Conservation (phyloP, 2,888 invertebrate species). For the Megaustenia siamemsis region DNA sequence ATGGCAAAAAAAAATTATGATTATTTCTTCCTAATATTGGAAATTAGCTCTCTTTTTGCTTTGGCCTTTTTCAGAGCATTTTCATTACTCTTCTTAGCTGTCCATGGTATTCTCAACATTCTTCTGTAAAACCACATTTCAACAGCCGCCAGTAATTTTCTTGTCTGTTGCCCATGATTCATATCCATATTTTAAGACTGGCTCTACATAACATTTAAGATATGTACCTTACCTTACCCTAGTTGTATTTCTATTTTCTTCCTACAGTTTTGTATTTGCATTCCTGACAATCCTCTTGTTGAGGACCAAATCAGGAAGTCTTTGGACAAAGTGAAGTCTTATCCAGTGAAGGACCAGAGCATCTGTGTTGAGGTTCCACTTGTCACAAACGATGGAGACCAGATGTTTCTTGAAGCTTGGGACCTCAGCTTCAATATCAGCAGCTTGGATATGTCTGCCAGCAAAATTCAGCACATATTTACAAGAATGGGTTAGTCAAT, state of each 20-base stretch:
- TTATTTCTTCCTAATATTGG: too few species aligned
- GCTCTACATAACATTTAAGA: too few species aligned
- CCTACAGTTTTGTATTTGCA: constrained; percentile 42
- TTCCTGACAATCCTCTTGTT: constrained; percentile 39
- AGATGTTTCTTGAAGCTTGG: constrained; percentile 53
- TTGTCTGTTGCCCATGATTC: too few species aligned
- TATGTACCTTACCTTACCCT: too few species aligned
- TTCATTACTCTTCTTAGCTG: too few species aligned
- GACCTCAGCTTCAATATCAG: constrained; percentile 49
- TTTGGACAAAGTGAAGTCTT: constrained; percentile 46
- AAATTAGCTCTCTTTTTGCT: too few species aligned
- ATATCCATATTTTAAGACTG: too few species aligned
- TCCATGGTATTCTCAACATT: too few species aligned
- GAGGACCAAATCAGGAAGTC: constrained; percentile 45
- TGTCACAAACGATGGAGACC: constrained; percentile 51
- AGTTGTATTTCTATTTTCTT: not conserved
- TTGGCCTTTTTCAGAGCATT: too few species aligned
- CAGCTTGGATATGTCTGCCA: constrained; percentile 51
- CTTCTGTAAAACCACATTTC: too few species aligned
- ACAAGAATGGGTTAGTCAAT: constrained; percentile 49
- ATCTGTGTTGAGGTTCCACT: constrained; percentile 49
- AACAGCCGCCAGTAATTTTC: too few species aligned
- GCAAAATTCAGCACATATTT: constrained; percentile 49
- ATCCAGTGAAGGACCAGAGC: constrained; percentile 45
- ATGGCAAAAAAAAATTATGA: too few species aligned